Conservation (phyloP, 2,888 invertebrate species). For the Smittia sp. region DNA sequence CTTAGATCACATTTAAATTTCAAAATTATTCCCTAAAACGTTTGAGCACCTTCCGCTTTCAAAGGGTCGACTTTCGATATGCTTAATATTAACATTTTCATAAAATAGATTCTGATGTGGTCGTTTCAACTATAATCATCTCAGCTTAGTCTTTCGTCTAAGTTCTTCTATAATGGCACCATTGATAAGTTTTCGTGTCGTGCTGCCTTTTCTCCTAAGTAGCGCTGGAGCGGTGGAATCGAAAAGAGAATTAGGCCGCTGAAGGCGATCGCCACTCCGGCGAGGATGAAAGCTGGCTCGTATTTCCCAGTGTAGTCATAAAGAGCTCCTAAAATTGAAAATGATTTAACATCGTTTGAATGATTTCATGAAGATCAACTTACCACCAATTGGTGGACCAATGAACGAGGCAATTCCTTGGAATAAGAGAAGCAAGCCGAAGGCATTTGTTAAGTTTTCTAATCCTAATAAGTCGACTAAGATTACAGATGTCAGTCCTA, state of each 20-base stretch:
- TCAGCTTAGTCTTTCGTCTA: background rate
- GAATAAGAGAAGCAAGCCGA: slow-evolving; percentile 86
- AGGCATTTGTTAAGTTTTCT: slow-evolving; percentile 91
- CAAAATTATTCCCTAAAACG: too few species aligned
- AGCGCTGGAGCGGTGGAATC: slow-evolving; percentile 70
- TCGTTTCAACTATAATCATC: background rate
- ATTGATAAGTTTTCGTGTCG: background rate
- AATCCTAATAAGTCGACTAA: slow-evolving; percentile 91
- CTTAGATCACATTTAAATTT: too few species aligned
- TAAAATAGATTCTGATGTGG: background rate
- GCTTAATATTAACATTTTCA: background rate
- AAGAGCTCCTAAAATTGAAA: slow-evolving; percentile 67
- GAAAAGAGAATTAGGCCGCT: slow-evolving; percentile 86
- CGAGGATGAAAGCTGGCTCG: slow-evolving; percentile 82
- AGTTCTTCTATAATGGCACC: slow-evolving; percentile 24
- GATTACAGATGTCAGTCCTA: slow-evolving; percentile 82
- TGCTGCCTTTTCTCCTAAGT: slow-evolving; percentile 46
- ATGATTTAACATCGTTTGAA: slow-evolving; percentile 1
- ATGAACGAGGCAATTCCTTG: slow-evolving; percentile 91
- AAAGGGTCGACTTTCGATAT: background rate
- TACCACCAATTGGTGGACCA: slow-evolving; percentile 92
- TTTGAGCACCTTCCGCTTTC: too few species aligned
- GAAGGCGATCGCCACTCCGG: slow-evolving; percentile 78
- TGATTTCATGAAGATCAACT: slow-evolving; percentile 43
- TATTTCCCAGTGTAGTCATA: slow-evolving; percentile 76